Evolutionary conservation across 2,888 invertebrate genomes (phyloP).

Genomic region (Acleris emargana): DNA sequence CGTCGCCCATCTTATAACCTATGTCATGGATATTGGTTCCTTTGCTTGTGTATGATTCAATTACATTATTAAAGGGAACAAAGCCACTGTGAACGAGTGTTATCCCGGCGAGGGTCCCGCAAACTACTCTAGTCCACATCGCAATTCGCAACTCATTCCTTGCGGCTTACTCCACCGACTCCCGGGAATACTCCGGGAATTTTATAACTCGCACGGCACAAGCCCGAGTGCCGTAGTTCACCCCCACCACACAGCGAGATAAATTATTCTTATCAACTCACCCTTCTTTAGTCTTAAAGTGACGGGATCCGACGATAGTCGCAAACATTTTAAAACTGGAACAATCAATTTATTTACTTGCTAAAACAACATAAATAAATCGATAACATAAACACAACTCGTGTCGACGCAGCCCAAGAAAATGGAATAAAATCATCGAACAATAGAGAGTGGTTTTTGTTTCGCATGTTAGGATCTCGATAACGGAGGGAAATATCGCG

Average conservation of each 20-base stretch:
- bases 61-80: conserved; percentile 64
- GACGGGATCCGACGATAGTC: conserved; percentile 95
- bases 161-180: conserved; percentile 64
- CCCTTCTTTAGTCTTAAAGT: conserved; percentile 95
- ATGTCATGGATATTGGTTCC: no score
- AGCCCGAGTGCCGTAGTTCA: conserved; percentile 51
- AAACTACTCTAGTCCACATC: conserved; percentile 64
- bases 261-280: conserved; percentile 76
- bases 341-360: conserved; percentile 64
- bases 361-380: conserved; percentile 41
- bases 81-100: conserved; percentile 62
- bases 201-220: conserved; percentile 63
- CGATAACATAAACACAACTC: conserved; percentile 25
- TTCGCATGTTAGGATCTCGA: conserved; percentile 49
- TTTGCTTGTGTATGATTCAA: conserved; percentile 24
- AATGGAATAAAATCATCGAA: conserved; percentile 40
- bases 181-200: conserved; percentile 61
- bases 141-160: conserved; percentile 62
- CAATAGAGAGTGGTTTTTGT: conserved; percentile 48
- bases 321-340: conserved; percentile 96
- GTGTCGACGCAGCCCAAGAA: conserved; percentile 42
- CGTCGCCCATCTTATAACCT: no score
- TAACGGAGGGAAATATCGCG: conserved; percentile 52
- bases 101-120: conserved; percentile 60
- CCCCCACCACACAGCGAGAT: conserved; percentile 37